Conservation (phyloP, 2,888 invertebrate genomes). For the Gandaritis pyraliata region DNA sequence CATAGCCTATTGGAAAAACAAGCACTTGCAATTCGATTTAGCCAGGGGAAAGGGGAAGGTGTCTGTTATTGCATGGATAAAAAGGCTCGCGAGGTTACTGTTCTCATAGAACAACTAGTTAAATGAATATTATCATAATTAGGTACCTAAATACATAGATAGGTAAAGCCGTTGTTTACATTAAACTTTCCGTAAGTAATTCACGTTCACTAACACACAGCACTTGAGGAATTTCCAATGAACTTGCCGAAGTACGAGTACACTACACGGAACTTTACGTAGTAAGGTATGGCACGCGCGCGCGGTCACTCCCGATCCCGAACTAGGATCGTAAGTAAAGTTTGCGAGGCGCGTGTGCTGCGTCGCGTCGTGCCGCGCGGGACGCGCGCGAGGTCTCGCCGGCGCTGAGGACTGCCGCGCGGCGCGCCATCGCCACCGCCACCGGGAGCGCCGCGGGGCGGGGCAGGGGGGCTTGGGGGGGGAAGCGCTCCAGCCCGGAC, state of each 20-base stretch:
- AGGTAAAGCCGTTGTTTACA: background rate
- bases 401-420: constrained; percentile 23
- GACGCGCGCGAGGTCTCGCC: constrained; percentile 11
- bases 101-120: too few relatives aligned
- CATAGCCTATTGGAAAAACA: too few relatives aligned
- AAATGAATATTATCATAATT: background rate
- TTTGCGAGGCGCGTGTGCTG: constrained; percentile 12
- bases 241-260: too few relatives aligned
- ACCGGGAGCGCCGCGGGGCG: background rate
- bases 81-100: too few relatives aligned
- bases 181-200: background rate
- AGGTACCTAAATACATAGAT: background rate
- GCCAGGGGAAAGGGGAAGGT: too few relatives aligned
- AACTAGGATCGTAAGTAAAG: constrained; percentile 31
- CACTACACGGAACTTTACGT: constrained; percentile 1
- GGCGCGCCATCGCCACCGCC: background rate
- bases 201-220: background rate
- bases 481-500: background rate
- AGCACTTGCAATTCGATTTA: too few relatives aligned
- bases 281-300: background rate
- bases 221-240: constrained; percentile 16
- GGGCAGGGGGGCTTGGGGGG: constrained; percentile 12
- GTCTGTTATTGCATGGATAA: too few relatives aligned
- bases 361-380: constrained; percentile 3
- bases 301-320: constrained; percentile 6